Evolutionary conservation across 2,113 vertebrate species (phyloP).

Genomic region (Peromyscus polionotus): DNA sequence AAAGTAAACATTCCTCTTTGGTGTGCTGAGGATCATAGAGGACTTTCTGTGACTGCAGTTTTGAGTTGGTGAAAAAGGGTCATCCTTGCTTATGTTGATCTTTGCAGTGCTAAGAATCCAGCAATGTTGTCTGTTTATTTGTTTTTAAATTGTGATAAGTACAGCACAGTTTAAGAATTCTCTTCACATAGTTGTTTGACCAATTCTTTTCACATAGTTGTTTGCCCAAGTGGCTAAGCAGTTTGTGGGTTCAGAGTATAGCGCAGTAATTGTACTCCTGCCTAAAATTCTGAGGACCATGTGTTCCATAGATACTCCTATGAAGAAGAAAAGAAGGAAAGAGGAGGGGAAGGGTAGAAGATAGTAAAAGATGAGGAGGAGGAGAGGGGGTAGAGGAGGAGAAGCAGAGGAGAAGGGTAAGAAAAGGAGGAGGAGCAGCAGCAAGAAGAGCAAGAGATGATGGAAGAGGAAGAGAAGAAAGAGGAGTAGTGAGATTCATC

Average conservation of each 20-base stretch:
- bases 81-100: background rate
- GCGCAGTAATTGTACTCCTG: too few relatives aligned
- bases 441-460: background rate
- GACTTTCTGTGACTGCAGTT: background rate
- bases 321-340: background rate
- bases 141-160: background rate
- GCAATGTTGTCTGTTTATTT: background rate
- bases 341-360: background rate
- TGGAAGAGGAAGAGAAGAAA: background rate
- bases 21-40: background rate
- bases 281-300: background rate
- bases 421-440: background rate
- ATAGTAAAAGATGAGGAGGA: background rate
- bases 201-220: background rate
- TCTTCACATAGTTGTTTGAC: background rate
- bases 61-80: background rate
- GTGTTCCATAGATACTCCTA: background rate
- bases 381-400: too few relatives aligned
- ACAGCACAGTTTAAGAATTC: background rate
- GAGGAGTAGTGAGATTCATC: background rate
- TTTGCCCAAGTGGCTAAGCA: background rate
- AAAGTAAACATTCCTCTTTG: background rate
- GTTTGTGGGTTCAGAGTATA: background rate
- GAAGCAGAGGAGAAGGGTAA: background rate
- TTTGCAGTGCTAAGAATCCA: background rate